Conservation (phyloP, 2,113 vertebrate genomes). For the Catharus minimus region DNA sequence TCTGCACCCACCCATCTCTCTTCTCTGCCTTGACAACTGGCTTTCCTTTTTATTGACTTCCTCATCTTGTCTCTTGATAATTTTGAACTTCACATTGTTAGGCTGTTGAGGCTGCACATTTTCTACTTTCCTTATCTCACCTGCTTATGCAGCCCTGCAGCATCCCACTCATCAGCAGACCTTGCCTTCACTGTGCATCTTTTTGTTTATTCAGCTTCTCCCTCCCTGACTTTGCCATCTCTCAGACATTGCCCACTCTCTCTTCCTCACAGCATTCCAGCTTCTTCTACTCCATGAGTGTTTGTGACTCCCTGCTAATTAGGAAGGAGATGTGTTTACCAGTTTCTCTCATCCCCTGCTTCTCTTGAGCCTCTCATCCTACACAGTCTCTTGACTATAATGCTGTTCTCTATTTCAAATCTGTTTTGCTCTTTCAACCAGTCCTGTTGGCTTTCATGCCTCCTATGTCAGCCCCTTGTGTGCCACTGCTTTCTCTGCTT, state of each 20-base stretch:
- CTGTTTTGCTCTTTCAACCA: not conserved
- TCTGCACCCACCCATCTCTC: not conserved
- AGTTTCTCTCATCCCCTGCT: not conserved
- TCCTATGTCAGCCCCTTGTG: not conserved
- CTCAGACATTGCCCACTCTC: not conserved
- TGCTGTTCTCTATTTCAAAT: not conserved
- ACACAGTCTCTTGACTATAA: not conserved
- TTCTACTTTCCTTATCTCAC: not conserved
- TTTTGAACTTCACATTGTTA: not conserved
- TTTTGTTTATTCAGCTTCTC: not conserved
- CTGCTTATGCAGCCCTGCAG: not conserved
- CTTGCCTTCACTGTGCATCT: not conserved
- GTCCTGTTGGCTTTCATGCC: not conserved
- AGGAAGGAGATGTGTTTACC: not conserved
- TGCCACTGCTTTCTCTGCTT: not conserved
- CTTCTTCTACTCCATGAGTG: not conserved
- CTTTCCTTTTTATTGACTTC: not conserved
- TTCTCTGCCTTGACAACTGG: not conserved
- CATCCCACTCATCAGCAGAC: not conserved
- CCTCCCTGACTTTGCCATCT: not conserved
- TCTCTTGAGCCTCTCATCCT: not conserved
- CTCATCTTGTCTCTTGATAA: not conserved
- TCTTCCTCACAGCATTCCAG: not conserved
- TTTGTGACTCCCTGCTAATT: not conserved
- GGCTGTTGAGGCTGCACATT: not conserved